Base-by-base conservation (phyloP, 23 tunicate species). In the Ascidia mentula region DNA sequence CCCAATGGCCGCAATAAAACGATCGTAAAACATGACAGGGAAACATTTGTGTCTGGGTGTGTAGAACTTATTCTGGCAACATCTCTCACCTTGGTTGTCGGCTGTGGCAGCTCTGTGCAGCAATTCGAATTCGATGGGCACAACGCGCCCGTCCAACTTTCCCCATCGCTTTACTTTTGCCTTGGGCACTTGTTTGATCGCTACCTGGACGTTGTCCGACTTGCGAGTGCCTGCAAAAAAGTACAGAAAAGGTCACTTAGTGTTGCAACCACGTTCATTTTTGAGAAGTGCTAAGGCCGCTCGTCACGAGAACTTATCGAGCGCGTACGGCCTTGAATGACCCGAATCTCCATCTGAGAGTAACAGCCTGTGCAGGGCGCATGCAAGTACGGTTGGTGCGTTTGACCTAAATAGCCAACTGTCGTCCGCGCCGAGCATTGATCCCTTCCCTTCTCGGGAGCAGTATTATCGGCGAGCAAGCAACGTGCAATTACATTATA, bases 141-240 rank as follows among this genome's bases (percentile, higher is more conserved):
- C 99, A 0, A 86, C 84, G 22, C 92, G 80, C 38, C 87, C 96
- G 77, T 90, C 83, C 74, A 95, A 53, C 42, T 79, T 80, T 18
- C 96, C 96, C 99, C 99, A 95, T 59, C 99, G 69, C 76, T 90
- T 90, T 0, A 95, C 99, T 69, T 90, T 90, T 4, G 84, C 88
- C 60, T 82, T 89, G 17, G 96, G 92, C 22, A 90, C 92, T 87
- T 93, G 89, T 77, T 95, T 95, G 74, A 95, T 90, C 6, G 99
- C 99, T 4, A 95, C 99, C 79, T 95, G 85, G 3, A 87, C 82
- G 33, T 86, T 86, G 73, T 95, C 99, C n/a, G 86, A 71, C 69
- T 81, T 84, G 32, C 99, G 75, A 22, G 90, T 88, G 31, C 93
- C 98, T 93, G 84, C 18, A 84, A 80, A 46, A 79, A 33, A 53